Evolutionary conservation across 2,113 vertebrate genomes (phyloP).

Genomic region (Stigmatopora nigra): DNA sequence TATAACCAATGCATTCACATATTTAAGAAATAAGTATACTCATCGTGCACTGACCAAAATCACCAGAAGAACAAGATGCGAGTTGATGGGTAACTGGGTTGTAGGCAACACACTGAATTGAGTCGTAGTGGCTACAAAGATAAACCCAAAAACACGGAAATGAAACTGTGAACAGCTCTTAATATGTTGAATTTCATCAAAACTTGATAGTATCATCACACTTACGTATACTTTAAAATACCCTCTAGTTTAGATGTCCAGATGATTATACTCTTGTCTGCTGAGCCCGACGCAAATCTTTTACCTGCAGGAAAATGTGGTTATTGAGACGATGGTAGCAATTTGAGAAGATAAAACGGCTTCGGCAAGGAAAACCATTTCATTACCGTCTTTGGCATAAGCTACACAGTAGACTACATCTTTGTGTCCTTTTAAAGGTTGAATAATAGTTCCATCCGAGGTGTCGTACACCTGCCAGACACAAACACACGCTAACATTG

Average conservation of each 20-base stretch:
- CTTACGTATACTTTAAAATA: constrained; percentile 98
- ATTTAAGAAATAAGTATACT: neutral
- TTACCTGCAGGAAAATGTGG: constrained; percentile 73
- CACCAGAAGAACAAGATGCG: constrained; percentile 93
- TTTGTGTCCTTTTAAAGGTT: constrained; percentile 93
- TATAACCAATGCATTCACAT: too few species aligned
- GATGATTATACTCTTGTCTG: constrained; percentile 97
- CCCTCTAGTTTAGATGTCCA: constrained; percentile 98
- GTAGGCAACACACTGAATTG: constrained; percentile 93
- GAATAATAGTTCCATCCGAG: constrained; percentile 87
- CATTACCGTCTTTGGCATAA: constrained; percentile 92
- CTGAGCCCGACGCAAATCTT: constrained; percentile 92
- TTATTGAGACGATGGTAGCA: constrained; percentile 9
- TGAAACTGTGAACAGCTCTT: neutral
- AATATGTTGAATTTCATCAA: neutral
- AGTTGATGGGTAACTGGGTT: constrained; percentile 94
- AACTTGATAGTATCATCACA: neutral
- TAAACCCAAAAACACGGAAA: neutral
- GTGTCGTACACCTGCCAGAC: constrained; percentile 86
- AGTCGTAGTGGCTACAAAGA: constrained; percentile 84
- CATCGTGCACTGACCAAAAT: constrained; percentile 80
- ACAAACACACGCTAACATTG: neutral
- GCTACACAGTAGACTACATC: constrained; percentile 94
- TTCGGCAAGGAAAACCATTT: neutral
- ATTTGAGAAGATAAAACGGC: neutral